These are phyloP conservation scores for Ochotona princeps DNA, from an alignment of 2,113 vertebrate species.

Conservation along the genomic window DNA sequence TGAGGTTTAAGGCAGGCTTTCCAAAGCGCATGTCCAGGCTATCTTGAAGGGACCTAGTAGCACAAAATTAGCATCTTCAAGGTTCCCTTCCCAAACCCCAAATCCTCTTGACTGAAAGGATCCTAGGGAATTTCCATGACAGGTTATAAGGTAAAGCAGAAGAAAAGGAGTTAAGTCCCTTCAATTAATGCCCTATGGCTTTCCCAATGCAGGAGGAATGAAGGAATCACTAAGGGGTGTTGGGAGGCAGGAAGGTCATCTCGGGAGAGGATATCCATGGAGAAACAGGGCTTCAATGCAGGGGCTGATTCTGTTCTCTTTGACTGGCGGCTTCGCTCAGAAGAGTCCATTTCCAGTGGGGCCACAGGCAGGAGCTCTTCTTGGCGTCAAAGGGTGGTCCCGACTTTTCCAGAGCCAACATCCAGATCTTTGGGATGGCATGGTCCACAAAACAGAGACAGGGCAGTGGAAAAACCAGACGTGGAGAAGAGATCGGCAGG, in stretches of 20 bases:
- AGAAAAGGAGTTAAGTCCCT: slow-evolving; percentile 16
- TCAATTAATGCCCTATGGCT: slow-evolving; percentile 40
- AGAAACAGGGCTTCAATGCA: background rate
- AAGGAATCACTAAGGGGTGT: background rate
- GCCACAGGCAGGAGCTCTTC: slow-evolving; percentile 31
- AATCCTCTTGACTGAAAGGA: background rate
- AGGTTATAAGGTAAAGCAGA: background rate
- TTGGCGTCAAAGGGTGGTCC: slow-evolving; percentile 41
- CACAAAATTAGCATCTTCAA: slow-evolving; percentile 45
- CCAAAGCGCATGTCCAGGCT: background rate
- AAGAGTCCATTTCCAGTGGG: slow-evolving; percentile 37
- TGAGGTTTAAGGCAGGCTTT: slow-evolving; percentile 43
- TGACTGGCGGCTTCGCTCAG: slow-evolving; percentile 1
- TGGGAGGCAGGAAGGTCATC: slow-evolving; percentile 45
- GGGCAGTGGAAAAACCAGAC: background rate
- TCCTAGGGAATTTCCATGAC: slow-evolving; percentile 30
- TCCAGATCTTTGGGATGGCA: slow-evolving; percentile 48
- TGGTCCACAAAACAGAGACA: slow-evolving; percentile 56
- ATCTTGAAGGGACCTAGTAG: background rate
- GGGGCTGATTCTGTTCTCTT: slow-evolving; percentile 21
- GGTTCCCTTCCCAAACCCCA: background rate
- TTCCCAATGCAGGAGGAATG: slow-evolving; percentile 36
- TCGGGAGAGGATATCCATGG: background rate
- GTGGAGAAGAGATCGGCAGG: slow-evolving; percentile 16
- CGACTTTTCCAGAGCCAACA: background rate